Evolutionary conservation across 1,140 invertebrate species (phyloP), one percentile per base, ranked within the genome.

Genomic region (Cheumatopsyche charites): DNA sequence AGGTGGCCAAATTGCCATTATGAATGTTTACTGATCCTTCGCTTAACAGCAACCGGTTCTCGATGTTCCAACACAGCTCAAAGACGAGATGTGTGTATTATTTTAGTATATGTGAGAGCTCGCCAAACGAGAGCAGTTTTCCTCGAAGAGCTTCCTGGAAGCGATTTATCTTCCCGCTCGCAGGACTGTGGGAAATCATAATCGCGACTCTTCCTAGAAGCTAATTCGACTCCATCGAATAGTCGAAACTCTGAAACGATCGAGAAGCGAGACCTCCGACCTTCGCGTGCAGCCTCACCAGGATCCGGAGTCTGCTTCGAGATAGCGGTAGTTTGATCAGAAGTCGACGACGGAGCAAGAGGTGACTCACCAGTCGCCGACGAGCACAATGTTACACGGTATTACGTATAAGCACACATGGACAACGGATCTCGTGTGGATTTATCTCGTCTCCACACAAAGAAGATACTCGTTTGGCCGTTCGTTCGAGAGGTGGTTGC

Each of bases 1-100:
- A 52, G 47, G 47, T 52, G 47, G 47, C 47, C 47, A 52, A 52
- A 52, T 52, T 17, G 19, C 47, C 47, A 19, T 52, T 19, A 36
- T 36, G 29, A 36, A 36, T 36, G 29, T 36, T 36, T 36, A 36
- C 29, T 9, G 47, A 17, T 52, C 47, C 47, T 52, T 52, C 47
- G 15, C 15, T 17, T 52, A 52, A 52, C 19, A 19, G 47, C 47
- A 15, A 52, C 47, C 47, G 47, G 47, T 52, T 15, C 47, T 52
- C 13, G 29, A 4, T 9, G 29, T 4, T 36, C 29, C 29, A 9
- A 36, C n/a, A n/a, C n/a, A n/a, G n/a, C n/a, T 4, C 29, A 36
- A 36, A 36, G 3, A 36, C 29, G 29, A 36, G 29, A 9, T 4
- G 29, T 36, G 29, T 36, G 29, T 36, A 9, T 9, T 9, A 4